A percentile compares a stretch with the other conserved stretches of the same genome.
These are phyloP conservation scores for Myotis yumanensis DNA, from an alignment of 2,113 vertebrate genomes.

Conservation along the genomic window DNA sequence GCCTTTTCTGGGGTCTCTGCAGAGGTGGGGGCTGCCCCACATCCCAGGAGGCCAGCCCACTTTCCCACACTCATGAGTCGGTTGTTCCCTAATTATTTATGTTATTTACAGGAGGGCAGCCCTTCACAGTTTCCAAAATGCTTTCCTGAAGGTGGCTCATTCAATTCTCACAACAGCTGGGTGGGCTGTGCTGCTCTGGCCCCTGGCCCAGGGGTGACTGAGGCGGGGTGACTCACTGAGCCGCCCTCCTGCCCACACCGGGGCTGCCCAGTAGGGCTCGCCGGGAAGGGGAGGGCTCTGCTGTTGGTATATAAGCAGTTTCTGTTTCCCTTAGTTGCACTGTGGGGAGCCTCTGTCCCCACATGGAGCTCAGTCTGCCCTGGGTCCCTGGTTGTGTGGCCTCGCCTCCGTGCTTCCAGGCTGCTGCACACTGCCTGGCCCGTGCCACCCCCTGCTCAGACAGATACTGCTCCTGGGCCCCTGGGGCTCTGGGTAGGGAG, in stretches of 20 bases:
- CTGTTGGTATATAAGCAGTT: neutral
- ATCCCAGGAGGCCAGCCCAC: neutral
- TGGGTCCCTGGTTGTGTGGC: no score
- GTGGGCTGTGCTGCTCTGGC: neutral
- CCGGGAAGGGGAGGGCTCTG: neutral
- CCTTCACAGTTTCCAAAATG: slow-evolving; percentile 16
- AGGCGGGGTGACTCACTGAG: slow-evolving; percentile 30
- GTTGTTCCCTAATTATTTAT: slow-evolving; percentile 9
- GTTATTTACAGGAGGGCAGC: neutral
- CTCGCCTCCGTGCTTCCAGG: neutral
- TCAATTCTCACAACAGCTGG: neutral
- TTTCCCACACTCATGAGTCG: neutral
- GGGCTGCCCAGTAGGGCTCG: neutral
- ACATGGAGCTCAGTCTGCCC: no score
- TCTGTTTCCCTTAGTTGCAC: neutral
- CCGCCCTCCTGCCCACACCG: neutral
- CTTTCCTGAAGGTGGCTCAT: slow-evolving; percentile 5
- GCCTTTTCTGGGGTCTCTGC: neutral
- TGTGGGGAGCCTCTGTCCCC: neutral
- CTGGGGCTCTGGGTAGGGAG: neutral
- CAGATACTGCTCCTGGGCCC: neutral
- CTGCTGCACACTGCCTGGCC: neutral
- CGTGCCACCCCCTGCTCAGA: neutral
- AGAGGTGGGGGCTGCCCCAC: neutral
- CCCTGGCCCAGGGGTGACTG: neutral